Percentiles rank a stretch among this genome's conserved stretches.
These are phyloP conservation scores for Cavia porcellus DNA, from an alignment of 2,113 vertebrate species.

Conservation along the genomic window DNA sequence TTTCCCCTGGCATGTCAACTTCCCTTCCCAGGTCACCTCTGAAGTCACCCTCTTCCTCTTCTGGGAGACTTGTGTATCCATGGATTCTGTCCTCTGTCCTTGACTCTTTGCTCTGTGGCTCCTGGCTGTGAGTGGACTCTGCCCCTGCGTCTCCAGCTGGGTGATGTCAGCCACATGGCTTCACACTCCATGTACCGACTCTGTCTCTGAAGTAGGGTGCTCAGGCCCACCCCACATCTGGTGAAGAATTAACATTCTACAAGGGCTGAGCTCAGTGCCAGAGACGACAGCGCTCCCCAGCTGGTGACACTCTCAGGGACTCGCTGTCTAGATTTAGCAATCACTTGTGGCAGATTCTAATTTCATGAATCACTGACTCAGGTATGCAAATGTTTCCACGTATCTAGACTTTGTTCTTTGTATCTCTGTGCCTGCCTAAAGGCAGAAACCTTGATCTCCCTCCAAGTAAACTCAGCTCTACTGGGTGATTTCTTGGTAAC, in stretches of 20 bases:
- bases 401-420: neutral
- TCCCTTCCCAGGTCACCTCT: neutral
- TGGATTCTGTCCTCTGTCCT: neutral
- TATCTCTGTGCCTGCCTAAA: neutral
- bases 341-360: neutral
- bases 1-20: neutral
- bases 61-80: too few species aligned
- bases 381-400: accelerated
- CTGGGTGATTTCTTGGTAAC: neutral
- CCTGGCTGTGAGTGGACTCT: too few species aligned
- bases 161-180: neutral
- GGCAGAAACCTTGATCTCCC: too few species aligned
- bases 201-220: neutral
- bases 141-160: neutral
- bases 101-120: neutral
- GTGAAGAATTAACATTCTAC: neutral
- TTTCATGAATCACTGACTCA: neutral
- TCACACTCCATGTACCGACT: neutral
- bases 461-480: neutral
- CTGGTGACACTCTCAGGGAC: neutral
- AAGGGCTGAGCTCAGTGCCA: accelerated
- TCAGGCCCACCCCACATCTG: neutral
- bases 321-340: neutral
- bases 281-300: neutral
- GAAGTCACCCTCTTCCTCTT: neutral